phyloP scores from a whole-genome alignment of 30 jellyfish, hydroid and myxozoan genomes.

The Aurelia aurita complex sp. Pacific region DNA sequence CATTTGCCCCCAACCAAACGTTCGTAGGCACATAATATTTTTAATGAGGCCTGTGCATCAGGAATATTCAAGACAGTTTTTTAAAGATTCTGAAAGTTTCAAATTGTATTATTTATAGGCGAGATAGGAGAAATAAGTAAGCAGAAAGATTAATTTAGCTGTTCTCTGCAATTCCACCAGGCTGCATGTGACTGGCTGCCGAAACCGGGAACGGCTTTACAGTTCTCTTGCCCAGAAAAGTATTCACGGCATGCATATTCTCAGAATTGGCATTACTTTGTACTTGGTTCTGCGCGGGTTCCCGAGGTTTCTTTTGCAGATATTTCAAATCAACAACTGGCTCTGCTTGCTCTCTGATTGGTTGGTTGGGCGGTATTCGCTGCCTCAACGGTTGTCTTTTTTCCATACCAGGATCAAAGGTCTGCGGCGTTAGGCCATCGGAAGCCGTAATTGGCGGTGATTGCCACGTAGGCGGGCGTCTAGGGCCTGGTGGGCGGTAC shows the following conservation, averaged over 20 bases:
- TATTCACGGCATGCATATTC: background rate
- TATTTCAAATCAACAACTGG: slow-evolving; percentile 64
- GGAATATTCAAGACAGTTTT: too few relatives aligned
- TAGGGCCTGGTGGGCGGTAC: slow-evolving; percentile 66
- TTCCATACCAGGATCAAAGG: background rate
- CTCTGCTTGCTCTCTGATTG: slow-evolving; percentile 54
- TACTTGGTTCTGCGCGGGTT: slow-evolving; percentile 24
- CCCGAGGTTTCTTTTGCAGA: slow-evolving; percentile 43
- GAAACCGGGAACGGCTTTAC: slow-evolving; percentile 22
- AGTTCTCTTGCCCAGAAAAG: background rate
- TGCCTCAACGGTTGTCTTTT: slow-evolving; percentile 64
- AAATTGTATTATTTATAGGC: too few relatives aligned
- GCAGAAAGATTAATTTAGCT: background rate
- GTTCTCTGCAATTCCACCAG: background rate
- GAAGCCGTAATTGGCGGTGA: slow-evolving; percentile 57
- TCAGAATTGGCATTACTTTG: background rate
- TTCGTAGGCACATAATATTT: too few relatives aligned
- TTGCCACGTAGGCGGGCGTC: slow-evolving; percentile 53
- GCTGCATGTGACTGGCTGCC: background rate
- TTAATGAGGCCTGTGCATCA: too few relatives aligned
- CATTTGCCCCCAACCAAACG: too few relatives aligned
- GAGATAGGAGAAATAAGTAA: too few relatives aligned
- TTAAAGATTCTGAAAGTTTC: too few relatives aligned
- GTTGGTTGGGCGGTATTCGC: slow-evolving; percentile 34
- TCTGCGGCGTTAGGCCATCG: background rate